These are phyloP conservation scores for Motacilla alba DNA, from an alignment of 2,113 vertebrate genomes.

Conservation along the genomic window DNA sequence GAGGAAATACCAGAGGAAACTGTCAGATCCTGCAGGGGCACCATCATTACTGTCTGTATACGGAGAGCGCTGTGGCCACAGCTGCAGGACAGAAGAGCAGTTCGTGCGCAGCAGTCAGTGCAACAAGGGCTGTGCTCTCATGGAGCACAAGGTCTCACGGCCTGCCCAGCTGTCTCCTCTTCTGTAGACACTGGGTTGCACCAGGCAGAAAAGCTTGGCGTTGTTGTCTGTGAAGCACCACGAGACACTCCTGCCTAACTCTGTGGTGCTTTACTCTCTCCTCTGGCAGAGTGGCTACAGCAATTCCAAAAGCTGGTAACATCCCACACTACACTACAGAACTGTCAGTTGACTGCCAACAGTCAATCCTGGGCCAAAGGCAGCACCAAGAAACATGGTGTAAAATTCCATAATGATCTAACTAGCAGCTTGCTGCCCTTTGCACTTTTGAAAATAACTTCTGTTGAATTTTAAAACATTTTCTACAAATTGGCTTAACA, in stretches of 20 bases:
- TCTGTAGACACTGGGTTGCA: rapidly evolving
- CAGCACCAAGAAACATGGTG: not conserved
- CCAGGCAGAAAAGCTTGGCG: not conserved
- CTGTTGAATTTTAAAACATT: not conserved
- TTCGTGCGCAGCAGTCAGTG: not conserved
- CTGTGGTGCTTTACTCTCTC: not conserved
- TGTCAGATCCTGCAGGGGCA: not conserved
- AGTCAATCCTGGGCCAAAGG: not conserved
- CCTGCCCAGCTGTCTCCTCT: not conserved
- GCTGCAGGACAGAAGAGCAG: not conserved
- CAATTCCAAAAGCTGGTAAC: not conserved
- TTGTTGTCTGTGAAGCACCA: not conserved
- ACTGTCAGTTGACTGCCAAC: not conserved
- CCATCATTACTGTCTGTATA: not conserved
- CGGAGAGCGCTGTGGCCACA: not conserved
- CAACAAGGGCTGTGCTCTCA: not conserved
- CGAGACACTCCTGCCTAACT: not conserved
- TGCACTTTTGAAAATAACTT: not conserved
- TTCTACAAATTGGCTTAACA: not conserved
- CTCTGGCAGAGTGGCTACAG: not conserved
- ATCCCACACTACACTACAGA: not conserved
- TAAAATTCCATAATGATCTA: not conserved
- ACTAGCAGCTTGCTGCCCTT: not conserved
- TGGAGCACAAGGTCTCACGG: not conserved
- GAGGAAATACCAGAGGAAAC: not conserved